Percentiles rank a stretch among this genome's conserved stretches.
These are phyloP conservation scores for Chrysina gloriosa DNA, from an alignment of 2,888 invertebrate species.

Conservation along the genomic window DNA sequence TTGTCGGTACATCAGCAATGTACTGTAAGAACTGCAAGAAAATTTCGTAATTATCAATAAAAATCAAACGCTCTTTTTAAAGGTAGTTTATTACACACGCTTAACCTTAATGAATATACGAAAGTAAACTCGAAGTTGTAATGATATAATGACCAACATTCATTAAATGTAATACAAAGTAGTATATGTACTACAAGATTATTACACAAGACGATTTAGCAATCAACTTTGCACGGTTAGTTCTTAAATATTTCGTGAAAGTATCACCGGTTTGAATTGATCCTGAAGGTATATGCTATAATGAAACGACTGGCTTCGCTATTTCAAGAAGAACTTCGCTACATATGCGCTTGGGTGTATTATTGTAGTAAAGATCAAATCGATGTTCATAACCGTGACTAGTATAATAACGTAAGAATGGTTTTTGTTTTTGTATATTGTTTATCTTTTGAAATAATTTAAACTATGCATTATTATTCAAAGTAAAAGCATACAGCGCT, in stretches of 20 bases:
- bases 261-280: not conserved
- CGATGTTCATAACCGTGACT: no score
- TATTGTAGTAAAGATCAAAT: no score
- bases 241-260: slow-evolving; percentile 19
- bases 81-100: no score
- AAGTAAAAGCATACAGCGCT: no score
- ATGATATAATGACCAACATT: not conserved
- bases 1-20: slow-evolving; percentile 65
- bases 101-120: not conserved
- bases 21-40: slow-evolving; percentile 67
- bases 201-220: slow-evolving; percentile 19
- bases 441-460: no score
- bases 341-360: no score
- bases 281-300: not conserved
- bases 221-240: slow-evolving; percentile 16
- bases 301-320: not conserved
- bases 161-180: not conserved
- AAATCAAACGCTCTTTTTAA: no score
- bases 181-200: not conserved
- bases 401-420: no score
- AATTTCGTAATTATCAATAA: no score
- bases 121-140: not conserved
- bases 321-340: no score
- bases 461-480: no score
- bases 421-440: no score